Percentiles rank a stretch among this genome's conserved stretches.
These are phyloP conservation scores for Phania funesta DNA, from an alignment of 2,888 invertebrate genomes.

Conservation along the genomic window DNA sequence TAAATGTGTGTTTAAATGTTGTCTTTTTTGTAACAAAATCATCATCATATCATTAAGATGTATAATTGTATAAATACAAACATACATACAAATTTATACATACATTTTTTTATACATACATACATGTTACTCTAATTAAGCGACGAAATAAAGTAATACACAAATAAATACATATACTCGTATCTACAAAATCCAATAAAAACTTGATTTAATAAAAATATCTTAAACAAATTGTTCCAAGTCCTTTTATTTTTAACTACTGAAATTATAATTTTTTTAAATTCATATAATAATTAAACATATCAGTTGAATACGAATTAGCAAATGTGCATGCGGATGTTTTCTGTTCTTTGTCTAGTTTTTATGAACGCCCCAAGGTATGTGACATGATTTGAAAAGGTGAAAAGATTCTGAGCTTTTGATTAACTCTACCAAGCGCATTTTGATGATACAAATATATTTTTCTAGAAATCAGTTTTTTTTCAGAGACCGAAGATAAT, in stretches of 20 bases:
- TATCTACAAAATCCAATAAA: neutral
- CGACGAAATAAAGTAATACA: neutral
- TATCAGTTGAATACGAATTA: neutral
- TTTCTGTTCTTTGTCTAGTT: neutral
- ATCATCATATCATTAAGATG: conserved; percentile 51
- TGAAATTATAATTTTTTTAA: neutral
- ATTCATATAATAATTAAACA: neutral
- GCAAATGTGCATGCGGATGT: neutral
- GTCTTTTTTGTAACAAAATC: conserved; percentile 40
- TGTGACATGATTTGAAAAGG: neutral
- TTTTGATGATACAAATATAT: too few species aligned
- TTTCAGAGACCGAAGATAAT: too few species aligned
- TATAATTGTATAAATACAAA: neutral
- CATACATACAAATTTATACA: too few species aligned
- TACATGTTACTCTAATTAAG: conserved; percentile 15
- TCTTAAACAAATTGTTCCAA: neutral
- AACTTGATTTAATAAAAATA: neutral
- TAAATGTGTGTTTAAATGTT: conserved; percentile 30
- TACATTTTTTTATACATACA: too few species aligned
- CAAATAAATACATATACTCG: too few species aligned
- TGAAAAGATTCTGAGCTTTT: too few species aligned
- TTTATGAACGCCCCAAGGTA: neutral
- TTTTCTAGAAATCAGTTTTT: too few species aligned
- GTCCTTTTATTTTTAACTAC: neutral
- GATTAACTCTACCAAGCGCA: too few species aligned